phyloP scores from a whole-genome alignment of 1,140 invertebrate species.

The Rhyacophila brunnea region DNA sequence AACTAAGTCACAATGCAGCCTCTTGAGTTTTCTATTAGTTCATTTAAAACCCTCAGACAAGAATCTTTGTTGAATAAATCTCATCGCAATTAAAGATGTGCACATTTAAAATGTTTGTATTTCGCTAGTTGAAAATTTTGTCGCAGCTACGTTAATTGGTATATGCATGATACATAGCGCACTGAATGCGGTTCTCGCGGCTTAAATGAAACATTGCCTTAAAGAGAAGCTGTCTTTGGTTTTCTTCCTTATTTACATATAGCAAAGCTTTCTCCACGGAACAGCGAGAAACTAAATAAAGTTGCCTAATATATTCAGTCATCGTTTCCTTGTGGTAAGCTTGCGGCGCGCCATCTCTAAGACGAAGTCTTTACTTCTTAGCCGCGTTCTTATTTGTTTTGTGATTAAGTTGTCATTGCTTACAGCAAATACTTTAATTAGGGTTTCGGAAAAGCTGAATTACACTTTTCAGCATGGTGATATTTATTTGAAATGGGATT shows the following conservation, averaged over 20 bases:
- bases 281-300: slow-evolving; percentile 29
- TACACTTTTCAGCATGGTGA: not conserved
- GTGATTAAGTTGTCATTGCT: slow-evolving; percentile 35
- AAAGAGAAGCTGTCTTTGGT: slow-evolving; percentile 10
- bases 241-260: slow-evolving; percentile 27
- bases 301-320: slow-evolving; percentile 29
- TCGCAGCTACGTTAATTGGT: too few relatives aligned
- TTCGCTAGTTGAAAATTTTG: too few relatives aligned
- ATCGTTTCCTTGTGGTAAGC: slow-evolving; percentile 11
- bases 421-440: slow-evolving; percentile 33
- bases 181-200: not conserved
- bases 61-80: too few relatives aligned
- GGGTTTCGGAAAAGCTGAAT: slow-evolving; percentile 28
- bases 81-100: too few relatives aligned
- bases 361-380: slow-evolving; percentile 7
- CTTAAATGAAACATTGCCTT: slow-evolving; percentile 8
- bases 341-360: too few relatives aligned
- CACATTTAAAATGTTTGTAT: too few relatives aligned
- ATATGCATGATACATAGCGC: too few relatives aligned
- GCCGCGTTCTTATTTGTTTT: slow-evolving; percentile 27
- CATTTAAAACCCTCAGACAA: too few relatives aligned
- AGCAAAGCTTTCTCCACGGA: slow-evolving; percentile 10
- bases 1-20: too few relatives aligned
- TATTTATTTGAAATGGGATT: too few relatives aligned
- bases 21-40: too few relatives aligned